Evolutionary conservation across 2,113 vertebrate species (phyloP).

Genomic region (Gnathonemus echidnorhynchus): DNA sequence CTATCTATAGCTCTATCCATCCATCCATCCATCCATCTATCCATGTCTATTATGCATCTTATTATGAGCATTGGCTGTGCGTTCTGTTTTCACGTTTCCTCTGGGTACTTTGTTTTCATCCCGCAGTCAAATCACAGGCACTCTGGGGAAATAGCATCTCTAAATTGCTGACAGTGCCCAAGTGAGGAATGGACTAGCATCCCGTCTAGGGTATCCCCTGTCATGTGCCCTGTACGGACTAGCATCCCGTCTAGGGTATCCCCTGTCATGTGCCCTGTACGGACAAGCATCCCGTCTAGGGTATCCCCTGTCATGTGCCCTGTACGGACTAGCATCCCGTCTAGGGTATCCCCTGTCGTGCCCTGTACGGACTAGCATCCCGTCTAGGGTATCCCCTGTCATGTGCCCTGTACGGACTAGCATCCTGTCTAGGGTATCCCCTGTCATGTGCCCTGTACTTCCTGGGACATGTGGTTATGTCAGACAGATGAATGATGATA

Average conservation of each 20-base stretch:
- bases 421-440: not conserved
- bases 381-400: too few relatives aligned
- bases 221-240: too few relatives aligned
- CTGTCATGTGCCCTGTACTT: not conserved
- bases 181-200: not conserved
- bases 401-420: too few relatives aligned
- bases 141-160: not conserved
- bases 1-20: not conserved
- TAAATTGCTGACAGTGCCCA: not conserved
- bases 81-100: not conserved
- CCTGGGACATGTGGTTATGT: not conserved
- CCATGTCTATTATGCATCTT: not conserved
- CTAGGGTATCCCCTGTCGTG: too few relatives aligned
- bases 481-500: not conserved
- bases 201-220: too few relatives aligned
- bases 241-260: too few relatives aligned
- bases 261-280: too few relatives aligned
- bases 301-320: too few relatives aligned
- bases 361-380: too few relatives aligned
- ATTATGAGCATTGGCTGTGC: not conserved
- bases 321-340: too few relatives aligned
- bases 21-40: not conserved
- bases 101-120: not conserved
- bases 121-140: not conserved
- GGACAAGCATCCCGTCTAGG: too few relatives aligned